Base-by-base conservation (phyloP, 2,888 invertebrate species). In the Mimumesa dahlbomi region DNA sequence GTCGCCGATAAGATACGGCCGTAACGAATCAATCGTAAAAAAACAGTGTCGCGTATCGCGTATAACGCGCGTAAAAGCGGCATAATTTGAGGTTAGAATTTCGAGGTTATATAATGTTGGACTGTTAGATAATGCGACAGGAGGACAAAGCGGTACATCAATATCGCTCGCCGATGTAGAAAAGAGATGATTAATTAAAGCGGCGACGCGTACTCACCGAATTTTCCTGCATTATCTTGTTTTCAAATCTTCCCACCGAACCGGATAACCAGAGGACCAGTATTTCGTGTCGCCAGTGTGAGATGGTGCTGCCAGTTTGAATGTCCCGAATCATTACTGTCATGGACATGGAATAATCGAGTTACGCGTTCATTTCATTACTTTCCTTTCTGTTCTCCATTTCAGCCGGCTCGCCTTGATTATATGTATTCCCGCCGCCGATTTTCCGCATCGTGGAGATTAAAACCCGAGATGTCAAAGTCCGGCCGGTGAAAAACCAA, bases 201-300 rank as follows among this genome's bases (percentile, higher is more conserved):
- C 2, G 18, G 11, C 36, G 7, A 4, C 1, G 18, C 36, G 13
- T 19, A 78, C 82, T 81, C 36, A 78, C 83, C 75, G 82, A 79
- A 72, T 82, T 79, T 72, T 81, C 77, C 77, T 84, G 79, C 83
- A 86, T 86, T 73, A 81, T 86, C 62, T 82, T 70, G 49, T 61
- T 77, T 76, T 65, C 62, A 46, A 61, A 74, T 50, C 61, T 74
- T 78, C 50, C 19, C 46, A 66, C 53, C 42, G 14, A 16, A 53
- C 16, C n/a, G 25, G 34, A 62, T 42, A 36, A 63, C 1, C 4
- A 18, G 19, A 11, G 29, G 13, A 36, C 6, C n/a, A 18, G 25
- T 29, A 53, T 38, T 61, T 63, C 52, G 11, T 22, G 14, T 31
- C 13, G 16, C 3, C 2, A 3, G 25, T 9, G 46, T 9, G 48